Base-by-base conservation (phyloP, 2,797 vertebrate species). In the Protonibea diacanthus region DNA sequence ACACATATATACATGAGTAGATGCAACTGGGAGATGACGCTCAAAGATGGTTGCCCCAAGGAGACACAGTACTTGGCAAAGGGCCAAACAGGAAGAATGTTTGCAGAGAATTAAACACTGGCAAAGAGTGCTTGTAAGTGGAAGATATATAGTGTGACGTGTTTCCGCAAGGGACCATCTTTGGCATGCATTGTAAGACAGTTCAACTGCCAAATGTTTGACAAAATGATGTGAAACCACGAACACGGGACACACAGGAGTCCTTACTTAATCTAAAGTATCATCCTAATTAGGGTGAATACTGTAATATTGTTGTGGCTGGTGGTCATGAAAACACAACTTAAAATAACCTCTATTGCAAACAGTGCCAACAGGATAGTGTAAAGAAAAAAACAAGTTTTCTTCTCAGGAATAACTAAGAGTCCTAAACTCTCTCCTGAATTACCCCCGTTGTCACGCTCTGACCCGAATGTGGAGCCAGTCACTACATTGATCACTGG, bases 401-500 rank as follows among this genome's bases (percentile, higher is more conserved):
- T 9, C 29, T 55, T 62, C 33, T 61, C 23, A 57, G 38, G 33
- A 69, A 38, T 13, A 27, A 52, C 21, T 15, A 11, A 59, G 12
- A 27, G 67, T 33, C 27, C 15, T 21, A 40, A 78, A 63, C 25
- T 62, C 20, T 61, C 47, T 47, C 20, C 7, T 14, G 15, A 66
- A 27, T 62, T 42, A 33, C 7, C 25, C 12, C 14, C 1, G 11
- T 44, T 27, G 47, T 5, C 55, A 27, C 25, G 33, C 55, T 66
- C 15, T 49, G 21, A 40, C 5, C 5, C 2, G 0, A 64, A 63
- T 25, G 38, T 55, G 42, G 51, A 80, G 51, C 29, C 23, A 21
- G 59, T 64, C 68, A 61, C 45, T 47, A 61, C 61, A 58, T n/a
- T 62, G 71, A 73, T 60, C 1, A 5, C 53, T 27, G 20, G 18